Conservation (phyloP, 2,113 vertebrate species). For the Alexandromys fortis region DNA sequence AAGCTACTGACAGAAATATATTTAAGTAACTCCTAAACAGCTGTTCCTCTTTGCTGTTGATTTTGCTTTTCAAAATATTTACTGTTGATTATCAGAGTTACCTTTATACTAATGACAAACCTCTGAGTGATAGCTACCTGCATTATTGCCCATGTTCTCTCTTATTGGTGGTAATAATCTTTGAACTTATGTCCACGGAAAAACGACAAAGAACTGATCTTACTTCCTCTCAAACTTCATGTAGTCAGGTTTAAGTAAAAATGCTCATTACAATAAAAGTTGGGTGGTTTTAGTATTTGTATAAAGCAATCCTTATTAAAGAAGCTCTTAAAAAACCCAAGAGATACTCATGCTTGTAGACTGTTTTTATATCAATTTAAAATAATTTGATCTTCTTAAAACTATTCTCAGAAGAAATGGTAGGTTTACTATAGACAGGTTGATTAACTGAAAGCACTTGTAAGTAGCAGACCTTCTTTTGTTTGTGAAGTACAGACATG, state of each 20-base stretch:
- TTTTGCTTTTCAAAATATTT: neutral
- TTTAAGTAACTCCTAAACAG: neutral
- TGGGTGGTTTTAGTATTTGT: slow-evolving; percentile 35
- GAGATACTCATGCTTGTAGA: slow-evolving; percentile 16
- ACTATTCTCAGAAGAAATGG: slow-evolving; percentile 17
- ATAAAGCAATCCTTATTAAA: slow-evolving; percentile 24
- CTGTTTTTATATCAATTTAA: slow-evolving; percentile 50
- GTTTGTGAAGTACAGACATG: slow-evolving; percentile 25
- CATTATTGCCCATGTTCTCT: neutral
- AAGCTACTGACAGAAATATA: slow-evolving; percentile 1
- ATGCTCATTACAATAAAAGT: slow-evolving; percentile 23
- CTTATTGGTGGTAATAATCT: neutral
- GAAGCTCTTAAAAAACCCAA: slow-evolving; percentile 12
- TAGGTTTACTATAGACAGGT: neutral
- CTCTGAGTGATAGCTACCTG: neutral
- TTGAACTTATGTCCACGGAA: neutral
- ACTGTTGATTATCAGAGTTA: neutral
- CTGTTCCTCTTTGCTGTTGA: neutral
- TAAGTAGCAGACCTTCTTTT: neutral
- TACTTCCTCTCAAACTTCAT: slow-evolving; percentile 1
- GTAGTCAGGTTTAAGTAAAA: slow-evolving; percentile 9
- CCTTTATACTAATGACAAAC: neutral
- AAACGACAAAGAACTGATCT: neutral
- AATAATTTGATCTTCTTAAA: slow-evolving; percentile 63
- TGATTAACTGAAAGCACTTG: slow-evolving; percentile 32